Conservation (phyloP, 2,888 invertebrate genomes). For the Tetanocera ferruginea region DNA sequence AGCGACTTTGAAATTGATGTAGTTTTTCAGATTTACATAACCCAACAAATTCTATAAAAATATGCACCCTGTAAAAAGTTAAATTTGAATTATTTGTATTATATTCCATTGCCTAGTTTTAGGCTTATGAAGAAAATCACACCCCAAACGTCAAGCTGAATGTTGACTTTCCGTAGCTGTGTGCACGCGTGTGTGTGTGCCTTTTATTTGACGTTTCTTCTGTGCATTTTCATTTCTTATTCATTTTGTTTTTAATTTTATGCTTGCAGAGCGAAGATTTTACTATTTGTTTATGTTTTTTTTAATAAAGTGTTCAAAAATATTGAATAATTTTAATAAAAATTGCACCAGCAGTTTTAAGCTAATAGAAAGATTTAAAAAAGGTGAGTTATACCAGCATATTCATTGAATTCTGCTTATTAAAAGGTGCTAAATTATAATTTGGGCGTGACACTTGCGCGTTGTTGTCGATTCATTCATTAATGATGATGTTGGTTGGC, state of each 20-base stretch:
- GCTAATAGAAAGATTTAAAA: not conserved
- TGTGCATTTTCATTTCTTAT: not conserved
- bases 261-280: not conserved
- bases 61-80: no score
- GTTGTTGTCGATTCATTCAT: not conserved
- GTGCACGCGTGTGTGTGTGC: no score
- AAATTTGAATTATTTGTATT: no score
- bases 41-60: no score
- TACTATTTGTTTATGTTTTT: slow-evolving; percentile 13
- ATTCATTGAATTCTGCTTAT: not conserved
- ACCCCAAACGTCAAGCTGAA: no score
- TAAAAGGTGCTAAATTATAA: not conserved
- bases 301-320: not conserved
- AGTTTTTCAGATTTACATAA: no score
- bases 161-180: no score
- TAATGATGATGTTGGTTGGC: not conserved
- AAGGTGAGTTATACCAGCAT: not conserved
- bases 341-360: not conserved
- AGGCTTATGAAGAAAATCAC: no score
- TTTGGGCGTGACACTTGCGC: slow-evolving; percentile 32
- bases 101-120: no score
- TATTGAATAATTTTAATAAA: not conserved
- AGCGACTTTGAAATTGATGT: no score
- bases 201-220: not conserved
- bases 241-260: not conserved